phyloP scores from a whole-genome alignment of 2,888 invertebrate species.

The Rhopalosiphum nymphaeae region DNA sequence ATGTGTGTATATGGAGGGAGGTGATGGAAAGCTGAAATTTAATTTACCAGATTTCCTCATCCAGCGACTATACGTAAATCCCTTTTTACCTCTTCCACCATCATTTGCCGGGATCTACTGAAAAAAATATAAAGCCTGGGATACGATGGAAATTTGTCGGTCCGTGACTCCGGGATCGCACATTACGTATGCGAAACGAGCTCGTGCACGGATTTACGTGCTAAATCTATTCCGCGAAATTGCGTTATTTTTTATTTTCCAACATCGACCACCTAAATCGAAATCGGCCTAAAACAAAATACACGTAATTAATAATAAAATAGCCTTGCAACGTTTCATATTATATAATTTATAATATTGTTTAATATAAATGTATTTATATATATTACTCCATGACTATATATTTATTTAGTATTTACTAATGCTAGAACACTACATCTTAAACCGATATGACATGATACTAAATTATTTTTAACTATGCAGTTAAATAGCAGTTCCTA shows the following conservation, averaged over 20 bases:
- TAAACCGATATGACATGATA: background rate
- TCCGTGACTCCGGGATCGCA: background rate
- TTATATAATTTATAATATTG: background rate
- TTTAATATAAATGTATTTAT: background rate
- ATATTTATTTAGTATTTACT: background rate
- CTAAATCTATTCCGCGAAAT: background rate
- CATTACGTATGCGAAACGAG: constrained; percentile 49
- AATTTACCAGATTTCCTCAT: constrained; percentile 27
- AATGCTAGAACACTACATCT: background rate
- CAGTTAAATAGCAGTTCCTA: background rate
- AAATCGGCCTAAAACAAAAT: background rate
- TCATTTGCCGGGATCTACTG: background rate
- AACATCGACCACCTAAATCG: background rate
- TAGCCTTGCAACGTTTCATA: background rate
- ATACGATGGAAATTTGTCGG: constrained; percentile 1
- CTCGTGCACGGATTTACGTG: background rate
- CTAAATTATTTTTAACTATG: background rate
- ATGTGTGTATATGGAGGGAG: background rate
- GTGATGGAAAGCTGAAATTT: constrained; percentile 11
- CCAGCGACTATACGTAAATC: background rate
- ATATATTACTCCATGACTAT: background rate
- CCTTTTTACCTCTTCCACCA: background rate
- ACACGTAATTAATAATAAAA: background rate
- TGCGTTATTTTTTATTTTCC: background rate
- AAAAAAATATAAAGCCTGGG: constrained; percentile 9